Conservation (phyloP, 2,888 invertebrate species). For the Cryptocheilus praepositus region DNA sequence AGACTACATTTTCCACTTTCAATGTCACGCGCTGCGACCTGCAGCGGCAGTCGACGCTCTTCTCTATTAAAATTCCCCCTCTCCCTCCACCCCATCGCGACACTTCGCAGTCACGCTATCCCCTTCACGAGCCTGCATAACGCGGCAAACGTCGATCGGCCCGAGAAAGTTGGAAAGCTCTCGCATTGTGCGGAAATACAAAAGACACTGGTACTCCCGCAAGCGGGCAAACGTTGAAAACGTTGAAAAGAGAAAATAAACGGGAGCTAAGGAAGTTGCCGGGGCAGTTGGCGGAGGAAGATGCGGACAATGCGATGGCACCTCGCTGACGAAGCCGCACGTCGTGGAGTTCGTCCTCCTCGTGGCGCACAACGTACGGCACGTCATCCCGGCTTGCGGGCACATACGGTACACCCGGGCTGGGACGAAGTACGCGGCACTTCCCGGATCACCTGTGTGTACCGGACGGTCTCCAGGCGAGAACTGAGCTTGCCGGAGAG, state of each 20-base stretch:
- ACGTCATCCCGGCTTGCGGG: conserved; percentile 22
- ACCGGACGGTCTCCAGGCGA: conserved; percentile 66
- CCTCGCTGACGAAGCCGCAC: neutral
- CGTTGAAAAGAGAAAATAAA: neutral
- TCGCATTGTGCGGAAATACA: too few relatives aligned
- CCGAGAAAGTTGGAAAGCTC: too few relatives aligned
- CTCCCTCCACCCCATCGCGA: too few relatives aligned
- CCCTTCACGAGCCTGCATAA: too few relatives aligned
- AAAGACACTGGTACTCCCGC: neutral
- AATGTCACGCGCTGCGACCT: too few relatives aligned
- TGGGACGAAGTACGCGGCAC: conserved; percentile 23
- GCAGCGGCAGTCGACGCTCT: too few relatives aligned
- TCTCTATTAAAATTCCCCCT: too few relatives aligned
- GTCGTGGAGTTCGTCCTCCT: neutral
- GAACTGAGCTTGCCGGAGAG: conserved; percentile 63
- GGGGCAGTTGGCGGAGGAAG: neutral
- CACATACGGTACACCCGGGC: conserved; percentile 37
- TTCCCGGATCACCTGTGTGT: conserved; percentile 52
- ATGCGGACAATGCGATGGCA: neutral
- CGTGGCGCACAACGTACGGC: conserved; percentile 4
- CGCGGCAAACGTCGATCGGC: too few relatives aligned
- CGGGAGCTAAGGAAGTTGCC: neutral
- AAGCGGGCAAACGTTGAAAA: too few relatives aligned
- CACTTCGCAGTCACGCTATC: too few relatives aligned
- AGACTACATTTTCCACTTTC: too few relatives aligned